phyloP scores from a whole-genome alignment of 2,888 invertebrate species.

The Drosophila prostipennis region DNA sequence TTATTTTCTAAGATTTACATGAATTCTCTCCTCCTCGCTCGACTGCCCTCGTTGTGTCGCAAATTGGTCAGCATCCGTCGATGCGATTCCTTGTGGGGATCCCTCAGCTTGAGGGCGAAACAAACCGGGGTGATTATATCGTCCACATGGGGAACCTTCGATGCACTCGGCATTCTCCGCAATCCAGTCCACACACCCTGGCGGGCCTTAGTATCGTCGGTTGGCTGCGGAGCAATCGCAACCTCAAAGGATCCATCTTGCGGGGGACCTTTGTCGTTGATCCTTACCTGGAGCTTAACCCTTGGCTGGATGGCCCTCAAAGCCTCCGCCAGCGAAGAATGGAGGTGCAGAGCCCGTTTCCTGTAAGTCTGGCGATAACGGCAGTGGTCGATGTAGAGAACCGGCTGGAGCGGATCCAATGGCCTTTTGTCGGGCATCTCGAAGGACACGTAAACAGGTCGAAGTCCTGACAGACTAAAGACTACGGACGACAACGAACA shows the following conservation, averaged over 20 bases:
- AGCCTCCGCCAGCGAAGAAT: constrained; percentile 60
- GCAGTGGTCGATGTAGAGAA: constrained; percentile 78
- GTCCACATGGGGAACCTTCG: constrained; percentile 74
- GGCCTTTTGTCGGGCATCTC: constrained; percentile 28
- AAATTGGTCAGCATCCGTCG: constrained; percentile 32
- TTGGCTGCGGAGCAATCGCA: constrained; percentile 52
- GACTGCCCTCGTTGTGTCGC: constrained; percentile 28
- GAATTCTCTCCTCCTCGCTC: neutral
- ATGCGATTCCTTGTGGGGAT: constrained; percentile 39
- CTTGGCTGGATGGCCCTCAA: constrained; percentile 54
- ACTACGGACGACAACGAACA: constrained; percentile 3
- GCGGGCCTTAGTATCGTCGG: constrained; percentile 28
- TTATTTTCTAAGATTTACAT: neutral
- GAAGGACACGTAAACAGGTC: neutral
- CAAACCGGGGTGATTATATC: constrained; percentile 63
- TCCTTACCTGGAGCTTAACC: constrained; percentile 59
- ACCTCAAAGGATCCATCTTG: constrained; percentile 76
- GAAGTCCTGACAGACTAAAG: neutral
- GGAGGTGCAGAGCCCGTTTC: constrained; percentile 61
- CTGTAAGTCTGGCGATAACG: constrained; percentile 58
- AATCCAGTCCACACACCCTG: constrained; percentile 72
- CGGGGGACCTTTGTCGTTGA: constrained; percentile 62
- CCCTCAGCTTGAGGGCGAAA: constrained; percentile 39
- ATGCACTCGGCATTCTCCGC: constrained; percentile 43
- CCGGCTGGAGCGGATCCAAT: constrained; percentile 61